Evolutionary conservation across 2,797 vertebrate genomes (phyloP).

Genomic region (Myotis vivesi): DNA sequence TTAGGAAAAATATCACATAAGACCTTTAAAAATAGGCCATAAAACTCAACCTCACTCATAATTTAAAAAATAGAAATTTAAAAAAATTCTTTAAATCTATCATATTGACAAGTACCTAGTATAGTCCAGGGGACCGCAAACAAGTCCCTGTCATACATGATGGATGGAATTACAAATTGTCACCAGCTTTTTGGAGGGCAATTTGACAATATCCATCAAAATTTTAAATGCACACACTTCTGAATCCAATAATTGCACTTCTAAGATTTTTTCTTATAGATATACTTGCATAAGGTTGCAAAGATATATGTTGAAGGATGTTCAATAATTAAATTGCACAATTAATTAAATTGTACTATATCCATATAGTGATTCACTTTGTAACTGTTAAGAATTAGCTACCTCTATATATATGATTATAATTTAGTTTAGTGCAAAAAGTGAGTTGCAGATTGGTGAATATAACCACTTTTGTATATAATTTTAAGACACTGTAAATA

Average conservation of each 20-base stretch:
- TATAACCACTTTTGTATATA: background rate
- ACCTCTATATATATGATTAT: background rate
- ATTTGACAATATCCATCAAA: background rate
- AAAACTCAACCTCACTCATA: background rate
- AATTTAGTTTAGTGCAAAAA: conserved; percentile 16
- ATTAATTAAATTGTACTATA: background rate
- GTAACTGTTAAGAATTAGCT: background rate
- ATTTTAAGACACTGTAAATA: background rate
- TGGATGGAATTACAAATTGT: background rate
- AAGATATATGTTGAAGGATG: background rate
- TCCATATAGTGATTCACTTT: background rate
- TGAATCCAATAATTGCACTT: background rate
- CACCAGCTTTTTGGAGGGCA: background rate
- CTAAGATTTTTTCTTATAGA: background rate
- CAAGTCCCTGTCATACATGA: background rate
- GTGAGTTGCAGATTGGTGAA: background rate
- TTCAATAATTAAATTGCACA: background rate
- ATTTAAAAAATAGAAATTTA: background rate
- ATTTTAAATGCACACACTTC: background rate
- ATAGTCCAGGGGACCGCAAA: background rate
- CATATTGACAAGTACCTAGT: background rate
- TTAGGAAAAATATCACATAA: background rate
- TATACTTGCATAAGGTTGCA: background rate
- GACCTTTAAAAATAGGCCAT: background rate
- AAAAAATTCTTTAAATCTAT: conserved; percentile 21